A percentile compares a stretch with the other conserved stretches of the same genome.
Conservation (phyloP, 2,113 vertebrate species). For the Tonatia bakeri region DNA sequence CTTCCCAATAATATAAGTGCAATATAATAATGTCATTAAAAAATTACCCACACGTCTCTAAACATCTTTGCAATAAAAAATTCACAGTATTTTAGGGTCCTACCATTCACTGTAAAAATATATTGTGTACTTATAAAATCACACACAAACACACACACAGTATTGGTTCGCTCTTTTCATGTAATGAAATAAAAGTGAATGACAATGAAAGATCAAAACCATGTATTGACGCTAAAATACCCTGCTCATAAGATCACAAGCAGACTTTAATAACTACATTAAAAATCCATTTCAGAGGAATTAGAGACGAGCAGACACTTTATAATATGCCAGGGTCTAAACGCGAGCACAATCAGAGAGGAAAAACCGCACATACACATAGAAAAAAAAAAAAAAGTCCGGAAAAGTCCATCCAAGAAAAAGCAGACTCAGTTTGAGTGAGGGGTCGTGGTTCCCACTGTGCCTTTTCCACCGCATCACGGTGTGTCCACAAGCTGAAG, state of each 20-base stretch:
- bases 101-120: slow-evolving; percentile 11
- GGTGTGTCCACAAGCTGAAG: neutral
- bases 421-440: neutral
- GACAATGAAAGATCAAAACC: neutral
- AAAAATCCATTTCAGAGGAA: slow-evolving; percentile 41
- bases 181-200: slow-evolving; percentile 28
- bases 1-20: neutral
- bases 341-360: neutral
- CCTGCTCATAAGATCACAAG: neutral
- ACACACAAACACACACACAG: neutral
- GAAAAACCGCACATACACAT: neutral
- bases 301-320: neutral
- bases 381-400: neutral
- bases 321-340: neutral
- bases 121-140: neutral
- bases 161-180: neutral
- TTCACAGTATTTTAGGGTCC: neutral
- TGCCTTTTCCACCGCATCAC: neutral
- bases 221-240: neutral
- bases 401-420: neutral
- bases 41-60: neutral
- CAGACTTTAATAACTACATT: neutral
- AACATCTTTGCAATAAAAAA: neutral
- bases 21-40: slow-evolving; percentile 3
- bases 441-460: neutral